Evolutionary conservation across 2,797 vertebrate species (phyloP), one percentile per base, ranked within the genome.

Genomic region (Cyprinodon diabolis): DNA sequence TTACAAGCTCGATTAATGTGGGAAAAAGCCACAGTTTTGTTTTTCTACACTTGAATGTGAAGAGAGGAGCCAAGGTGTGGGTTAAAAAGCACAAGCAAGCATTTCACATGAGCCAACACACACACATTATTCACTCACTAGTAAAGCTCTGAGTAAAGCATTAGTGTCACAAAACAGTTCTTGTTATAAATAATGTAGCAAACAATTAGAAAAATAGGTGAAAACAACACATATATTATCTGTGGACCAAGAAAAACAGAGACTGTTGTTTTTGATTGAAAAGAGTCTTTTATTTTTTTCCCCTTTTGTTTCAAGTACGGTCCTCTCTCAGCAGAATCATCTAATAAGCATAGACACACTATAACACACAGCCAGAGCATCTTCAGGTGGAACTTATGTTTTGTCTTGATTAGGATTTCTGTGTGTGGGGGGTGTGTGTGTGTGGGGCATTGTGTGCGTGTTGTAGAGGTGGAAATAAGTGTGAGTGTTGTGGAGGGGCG

Each of bases 321-420:
- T 93, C 91, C 90, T 90, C 88, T 90, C 91, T 92, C 90, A 90
- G 91, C 90, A 91, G 86, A 85, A 81, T 93, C 90, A 91, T 92
- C 90, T 92, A 92, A 93, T 90, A 93, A 93, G 92, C 93, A 92
- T 91, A 87, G 84, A 93, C 91, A 93, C 92, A 93, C 91, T 86
- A 91, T 75, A 82, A 92, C 91, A 94, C 93, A 94, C 92, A 94
- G 93, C 93, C 89, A 94, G 91, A 92, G 93, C 93, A 88, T 91
- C 87, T 92, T 93, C 93, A 93, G 92, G 92, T 93, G 87, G 88
- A 90, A 76, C 90, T 89, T 88, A 87, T 91, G 88, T 91, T 90
- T 89, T 86, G 89, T 93, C 83, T 91, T 58, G 52, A 79, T 86
- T 81, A 69, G 68, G 56, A 35, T 23, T 58, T 56, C 23, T 25